phyloP scores from a whole-genome alignment of 2,113 vertebrate species.

The Balaeniceps rex region DNA sequence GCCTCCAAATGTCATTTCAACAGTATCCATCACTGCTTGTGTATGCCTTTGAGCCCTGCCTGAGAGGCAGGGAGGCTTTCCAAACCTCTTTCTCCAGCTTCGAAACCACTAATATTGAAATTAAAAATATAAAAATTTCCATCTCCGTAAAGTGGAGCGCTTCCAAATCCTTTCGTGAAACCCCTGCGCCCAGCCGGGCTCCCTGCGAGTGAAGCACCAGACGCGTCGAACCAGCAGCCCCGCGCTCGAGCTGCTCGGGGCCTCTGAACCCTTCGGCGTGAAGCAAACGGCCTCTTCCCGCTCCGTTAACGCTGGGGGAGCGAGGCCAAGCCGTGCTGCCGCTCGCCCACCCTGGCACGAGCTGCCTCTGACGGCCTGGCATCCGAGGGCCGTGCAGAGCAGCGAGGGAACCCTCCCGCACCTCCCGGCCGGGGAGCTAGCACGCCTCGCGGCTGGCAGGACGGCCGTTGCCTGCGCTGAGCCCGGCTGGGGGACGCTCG shows the following conservation, averaged over 20 bases:
- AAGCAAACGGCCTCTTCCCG: not conserved
- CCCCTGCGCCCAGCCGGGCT: not conserved
- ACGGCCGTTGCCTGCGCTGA: not conserved
- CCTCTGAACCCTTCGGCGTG: accelerated
- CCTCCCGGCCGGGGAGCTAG: not conserved
- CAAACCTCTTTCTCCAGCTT: not conserved
- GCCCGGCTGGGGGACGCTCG: not conserved
- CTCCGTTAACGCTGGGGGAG: not conserved
- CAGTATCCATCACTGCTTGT: not conserved
- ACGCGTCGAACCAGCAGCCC: not conserved
- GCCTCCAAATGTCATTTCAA: not conserved
- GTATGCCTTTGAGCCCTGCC: not conserved
- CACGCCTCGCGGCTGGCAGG: not conserved
- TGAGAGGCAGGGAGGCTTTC: not conserved
- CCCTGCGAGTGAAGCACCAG: accelerated
- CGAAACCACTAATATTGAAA: not conserved
- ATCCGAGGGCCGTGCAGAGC: accelerated
- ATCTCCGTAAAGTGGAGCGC: accelerated
- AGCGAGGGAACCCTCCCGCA: not conserved
- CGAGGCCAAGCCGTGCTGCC: not conserved
- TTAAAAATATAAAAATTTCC: not conserved
- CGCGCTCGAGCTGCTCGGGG: too few species aligned
- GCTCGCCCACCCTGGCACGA: not conserved
- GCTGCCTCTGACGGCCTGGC: not conserved
- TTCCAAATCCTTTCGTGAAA: not conserved